Percentiles rank a stretch among this genome's conserved stretches.
Evolutionary conservation across 2,113 vertebrate species (phyloP).

Genomic region (Leucoraja erinaceus): DNA sequence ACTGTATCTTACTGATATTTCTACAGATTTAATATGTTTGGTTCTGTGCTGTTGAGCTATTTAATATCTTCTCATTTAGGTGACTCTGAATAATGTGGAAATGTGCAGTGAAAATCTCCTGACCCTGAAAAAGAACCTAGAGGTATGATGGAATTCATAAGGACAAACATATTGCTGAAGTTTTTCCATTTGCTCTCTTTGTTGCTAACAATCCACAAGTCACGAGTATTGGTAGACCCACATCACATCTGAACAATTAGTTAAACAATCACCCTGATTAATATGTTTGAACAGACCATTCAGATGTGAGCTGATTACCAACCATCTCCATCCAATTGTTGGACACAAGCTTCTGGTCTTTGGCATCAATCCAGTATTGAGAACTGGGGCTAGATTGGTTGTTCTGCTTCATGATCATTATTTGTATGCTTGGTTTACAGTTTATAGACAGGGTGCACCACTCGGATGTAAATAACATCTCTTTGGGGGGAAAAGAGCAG

Average conservation of each 20-base stretch:
- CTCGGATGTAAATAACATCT: background rate
- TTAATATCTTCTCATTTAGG: constrained; percentile 54
- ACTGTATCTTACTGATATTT: too few species aligned
- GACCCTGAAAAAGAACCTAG: constrained; percentile 89
- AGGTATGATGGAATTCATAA: constrained; percentile 58
- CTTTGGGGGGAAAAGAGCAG: background rate
- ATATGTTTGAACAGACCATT: background rate
- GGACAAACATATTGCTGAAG: background rate
- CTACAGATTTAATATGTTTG: background rate
- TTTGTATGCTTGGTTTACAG: background rate
- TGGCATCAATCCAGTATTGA: background rate
- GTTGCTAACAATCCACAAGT: background rate
- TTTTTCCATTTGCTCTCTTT: background rate
- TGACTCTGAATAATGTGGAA: constrained; percentile 91
- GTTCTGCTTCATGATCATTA: background rate
- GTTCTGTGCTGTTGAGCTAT: background rate
- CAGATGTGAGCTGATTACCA: background rate
- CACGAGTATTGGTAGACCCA: background rate
- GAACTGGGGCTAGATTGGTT: background rate
- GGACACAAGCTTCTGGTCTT: background rate
- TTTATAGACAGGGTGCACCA: background rate
- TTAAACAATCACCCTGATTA: background rate
- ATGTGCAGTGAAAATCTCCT: constrained; percentile 94
- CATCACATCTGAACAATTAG: background rate
- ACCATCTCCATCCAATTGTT: background rate